Percentiles rank a stretch among this genome's conserved stretches.
phyloP scores from a whole-genome alignment of 2,113 vertebrate species.

The Oncorhynchus masou region DNA sequence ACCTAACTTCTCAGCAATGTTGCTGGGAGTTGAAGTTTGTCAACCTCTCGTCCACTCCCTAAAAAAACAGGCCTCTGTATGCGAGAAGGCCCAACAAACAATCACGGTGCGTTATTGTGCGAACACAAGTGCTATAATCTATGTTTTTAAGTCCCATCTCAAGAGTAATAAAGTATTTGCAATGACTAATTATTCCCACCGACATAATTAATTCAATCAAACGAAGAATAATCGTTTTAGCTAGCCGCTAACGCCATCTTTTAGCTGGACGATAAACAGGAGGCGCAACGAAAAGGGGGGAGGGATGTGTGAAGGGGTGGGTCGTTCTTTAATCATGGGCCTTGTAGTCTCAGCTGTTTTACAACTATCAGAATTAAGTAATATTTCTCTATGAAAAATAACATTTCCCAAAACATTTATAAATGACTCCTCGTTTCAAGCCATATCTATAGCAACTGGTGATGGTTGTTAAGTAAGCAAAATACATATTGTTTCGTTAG shows the following conservation, averaged over 20 bases:
- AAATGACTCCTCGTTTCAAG: accelerated
- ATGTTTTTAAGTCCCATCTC: slow-evolving; percentile 48
- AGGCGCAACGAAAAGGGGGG: slow-evolving; percentile 47
- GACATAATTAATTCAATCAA: slow-evolving; percentile 60
- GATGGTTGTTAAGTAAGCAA: slow-evolving; percentile 50
- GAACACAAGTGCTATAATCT: slow-evolving; percentile 47
- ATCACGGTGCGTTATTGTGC: slow-evolving; percentile 32
- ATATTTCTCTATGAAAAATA: background rate
- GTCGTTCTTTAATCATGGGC: slow-evolving; percentile 38
- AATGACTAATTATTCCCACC: slow-evolving; percentile 54
- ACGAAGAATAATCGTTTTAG: slow-evolving; percentile 70
- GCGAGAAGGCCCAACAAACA: slow-evolving; percentile 50
- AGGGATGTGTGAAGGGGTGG: slow-evolving; percentile 41
- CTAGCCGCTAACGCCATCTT: slow-evolving; percentile 80
- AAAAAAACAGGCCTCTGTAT: slow-evolving; percentile 63
- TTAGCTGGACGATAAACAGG: slow-evolving; percentile 75
- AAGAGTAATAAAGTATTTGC: slow-evolving; percentile 43
- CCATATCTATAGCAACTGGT: background rate
- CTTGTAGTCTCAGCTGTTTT: slow-evolving; percentile 57
- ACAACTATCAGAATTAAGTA: no score
- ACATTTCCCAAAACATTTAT: slow-evolving; percentile 35
- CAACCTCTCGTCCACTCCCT: slow-evolving; percentile 55
- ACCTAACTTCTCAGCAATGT: slow-evolving; percentile 41
- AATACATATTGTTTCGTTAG: accelerated
- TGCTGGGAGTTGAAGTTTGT: slow-evolving; percentile 72